Conservation (phyloP, 2,888 invertebrate species). For the Eilema depressum region DNA sequence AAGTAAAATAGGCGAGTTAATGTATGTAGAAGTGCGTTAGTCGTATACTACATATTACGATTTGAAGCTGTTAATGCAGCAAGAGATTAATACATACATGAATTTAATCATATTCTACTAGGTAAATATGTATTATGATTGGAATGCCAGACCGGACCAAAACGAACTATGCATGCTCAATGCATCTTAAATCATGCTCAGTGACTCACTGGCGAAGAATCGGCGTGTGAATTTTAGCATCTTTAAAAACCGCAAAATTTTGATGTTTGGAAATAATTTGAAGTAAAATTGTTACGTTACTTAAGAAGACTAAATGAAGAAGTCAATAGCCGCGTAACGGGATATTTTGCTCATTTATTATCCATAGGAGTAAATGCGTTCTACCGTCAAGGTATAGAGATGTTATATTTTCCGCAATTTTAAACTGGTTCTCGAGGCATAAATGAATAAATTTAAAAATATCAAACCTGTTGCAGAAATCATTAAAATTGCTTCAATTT, state of each 20-base stretch:
- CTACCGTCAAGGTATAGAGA: background rate
- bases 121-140: background rate
- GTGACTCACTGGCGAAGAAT: slow-evolving; percentile 42
- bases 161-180: slow-evolving; percentile 23
- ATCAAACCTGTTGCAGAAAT: slow-evolving; percentile 37
- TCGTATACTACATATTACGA: no score
- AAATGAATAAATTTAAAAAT: slow-evolving; percentile 55
- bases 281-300: slow-evolving; percentile 19
- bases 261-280: slow-evolving; percentile 28
- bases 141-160: slow-evolving; percentile 22
- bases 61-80: background rate
- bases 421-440: slow-evolving; percentile 9
- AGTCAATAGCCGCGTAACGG: slow-evolving; percentile 29
- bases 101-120: slow-evolving; percentile 12
- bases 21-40: no score
- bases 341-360: slow-evolving; percentile 19
- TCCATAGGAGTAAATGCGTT: slow-evolving; percentile 13
- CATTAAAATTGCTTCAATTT: background rate
- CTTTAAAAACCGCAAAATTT: slow-evolving; percentile 39
- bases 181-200: slow-evolving; percentile 28
- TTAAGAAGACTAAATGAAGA: slow-evolving; percentile 4
- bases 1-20: no score
- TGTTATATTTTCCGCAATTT: slow-evolving; percentile 6
- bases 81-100: background rate
- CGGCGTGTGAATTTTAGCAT: slow-evolving; percentile 39